phyloP scores from a whole-genome alignment of 2,888 invertebrate genomes.

The Sisyra terminalis region DNA sequence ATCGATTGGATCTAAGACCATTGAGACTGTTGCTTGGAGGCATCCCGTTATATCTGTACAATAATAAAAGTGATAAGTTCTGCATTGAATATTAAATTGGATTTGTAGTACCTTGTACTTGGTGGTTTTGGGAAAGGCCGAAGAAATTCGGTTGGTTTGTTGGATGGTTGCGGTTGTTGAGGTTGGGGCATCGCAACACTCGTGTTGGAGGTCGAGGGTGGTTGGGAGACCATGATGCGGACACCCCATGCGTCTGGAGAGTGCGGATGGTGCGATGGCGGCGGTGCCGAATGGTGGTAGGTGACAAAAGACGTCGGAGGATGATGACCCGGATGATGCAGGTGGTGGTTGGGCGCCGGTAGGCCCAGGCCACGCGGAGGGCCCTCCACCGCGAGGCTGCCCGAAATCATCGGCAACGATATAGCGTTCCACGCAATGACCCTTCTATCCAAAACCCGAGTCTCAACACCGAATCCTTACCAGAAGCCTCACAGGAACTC shows the following conservation, averaged over 20 bases:
- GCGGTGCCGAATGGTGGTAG: constrained; percentile 26
- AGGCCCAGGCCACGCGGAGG: constrained; percentile 30
- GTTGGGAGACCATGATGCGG: not conserved
- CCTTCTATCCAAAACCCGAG: no score
- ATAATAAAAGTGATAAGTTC: not conserved
- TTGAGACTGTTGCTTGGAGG: constrained; percentile 1
- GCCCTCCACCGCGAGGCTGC: constrained; percentile 48
- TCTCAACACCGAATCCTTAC: no score
- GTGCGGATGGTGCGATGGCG: constrained; percentile 18
- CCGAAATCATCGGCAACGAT: constrained; percentile 43
- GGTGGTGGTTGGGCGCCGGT: constrained; percentile 38
- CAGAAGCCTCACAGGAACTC: no score
- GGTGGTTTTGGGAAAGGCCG: constrained; percentile 44
- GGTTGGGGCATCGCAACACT: constrained; percentile 1
- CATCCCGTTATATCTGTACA: constrained; percentile 9
- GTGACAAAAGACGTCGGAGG: constrained; percentile 21
- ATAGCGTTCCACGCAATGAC: not conserved
- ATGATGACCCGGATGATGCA: constrained; percentile 25
- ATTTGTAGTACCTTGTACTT: constrained; percentile 31
- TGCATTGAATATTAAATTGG: not conserved
- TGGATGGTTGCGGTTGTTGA: constrained; percentile 27
- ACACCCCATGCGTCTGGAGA: not conserved
- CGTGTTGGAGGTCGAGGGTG: not conserved
- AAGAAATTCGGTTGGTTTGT: constrained; percentile 34
- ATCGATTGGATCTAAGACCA: constrained; percentile 3